Conservation (phyloP, 2,888 invertebrate genomes). For the Seira sanloemensis region DNA sequence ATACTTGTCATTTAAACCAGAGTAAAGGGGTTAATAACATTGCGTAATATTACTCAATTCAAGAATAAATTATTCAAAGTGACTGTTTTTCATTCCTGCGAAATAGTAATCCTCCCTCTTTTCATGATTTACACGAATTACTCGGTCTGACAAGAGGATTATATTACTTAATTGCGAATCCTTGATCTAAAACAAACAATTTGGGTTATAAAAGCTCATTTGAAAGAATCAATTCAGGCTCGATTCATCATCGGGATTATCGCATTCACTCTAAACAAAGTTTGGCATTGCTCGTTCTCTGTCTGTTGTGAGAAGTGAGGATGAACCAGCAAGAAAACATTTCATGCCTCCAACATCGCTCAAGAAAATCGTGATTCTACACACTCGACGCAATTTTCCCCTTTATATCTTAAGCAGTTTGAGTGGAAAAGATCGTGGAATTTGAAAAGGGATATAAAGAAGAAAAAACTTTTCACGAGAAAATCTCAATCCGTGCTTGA, state of each 20-base stretch:
- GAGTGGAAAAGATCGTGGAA: conserved; percentile 9
- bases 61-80: too few species aligned
- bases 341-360: background rate
- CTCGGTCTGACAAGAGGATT: conserved; percentile 7
- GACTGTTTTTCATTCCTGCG: too few species aligned
- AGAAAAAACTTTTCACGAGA: conserved; percentile 2
- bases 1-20: too few species aligned
- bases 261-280: background rate
- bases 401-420: background rate
- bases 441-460: conserved; percentile 7
- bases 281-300: too few species aligned
- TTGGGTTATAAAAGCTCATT: conserved; percentile 12
- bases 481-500: background rate
- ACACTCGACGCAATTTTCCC: background rate
- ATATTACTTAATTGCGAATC: conserved; percentile 16
- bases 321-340: background rate
- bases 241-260: background rate
- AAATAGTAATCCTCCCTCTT: background rate
- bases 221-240: conserved; percentile 5
- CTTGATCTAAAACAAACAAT: conserved; percentile 23
- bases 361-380: background rate
- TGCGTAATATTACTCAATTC: conserved; percentile 1
- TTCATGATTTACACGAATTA: background rate
- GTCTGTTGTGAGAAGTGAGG: too few species aligned
- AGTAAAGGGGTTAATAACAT: background rate